Evolutionary conservation across 2,113 vertebrate species (phyloP), one percentile per base, ranked within the genome.

Genomic region (Cynocephalus volans): DNA sequence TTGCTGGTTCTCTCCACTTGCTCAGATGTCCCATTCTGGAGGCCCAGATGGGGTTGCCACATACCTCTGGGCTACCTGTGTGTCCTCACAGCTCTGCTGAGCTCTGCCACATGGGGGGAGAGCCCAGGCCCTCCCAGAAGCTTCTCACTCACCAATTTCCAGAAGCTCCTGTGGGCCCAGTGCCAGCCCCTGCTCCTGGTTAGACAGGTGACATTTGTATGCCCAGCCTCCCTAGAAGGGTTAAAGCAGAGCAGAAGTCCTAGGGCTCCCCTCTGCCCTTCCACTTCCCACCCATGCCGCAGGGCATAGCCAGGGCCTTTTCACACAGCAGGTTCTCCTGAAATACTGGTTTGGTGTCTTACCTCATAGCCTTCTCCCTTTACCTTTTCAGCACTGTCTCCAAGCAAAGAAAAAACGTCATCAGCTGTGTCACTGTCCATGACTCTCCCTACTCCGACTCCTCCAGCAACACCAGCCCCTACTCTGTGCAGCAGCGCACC

Each of bases 361-460:
- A 1, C 45, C n/a, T 54, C 58, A 14, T 24, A n/a, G 54, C 87
- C 48, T 8, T 9, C 62, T 67, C 97, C 73, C 97, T 85, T 87
- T 97, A 41, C 80, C 4, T 98, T 98, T 97, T 1, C 98, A 99
- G 99, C 98, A 99, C 99, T 23, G 98, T 99, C 96, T 99, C 99
- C 96, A 99, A 99, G 98, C 99, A 99, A 97, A 99, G 99, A 95
- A 99, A 99, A 98, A 99, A 99, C 3, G 99, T 99, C 98, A 99
- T 99, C 98, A 99, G 99, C 98, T 99, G 99, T 4, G 99, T 99
- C 98, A 99, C 99, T 0, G 99, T 99, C 97, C 99, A 99, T 3
- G 99, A 99, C 98, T 99, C 99, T 0, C 99, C 99, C 2, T 99
- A 99, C 98, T 99, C 99, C 0, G 99, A 99, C 97, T 99, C 99